Evolutionary conservation across 2,113 vertebrate species (phyloP).

Genomic region (Propithecus coquereli): DNA sequence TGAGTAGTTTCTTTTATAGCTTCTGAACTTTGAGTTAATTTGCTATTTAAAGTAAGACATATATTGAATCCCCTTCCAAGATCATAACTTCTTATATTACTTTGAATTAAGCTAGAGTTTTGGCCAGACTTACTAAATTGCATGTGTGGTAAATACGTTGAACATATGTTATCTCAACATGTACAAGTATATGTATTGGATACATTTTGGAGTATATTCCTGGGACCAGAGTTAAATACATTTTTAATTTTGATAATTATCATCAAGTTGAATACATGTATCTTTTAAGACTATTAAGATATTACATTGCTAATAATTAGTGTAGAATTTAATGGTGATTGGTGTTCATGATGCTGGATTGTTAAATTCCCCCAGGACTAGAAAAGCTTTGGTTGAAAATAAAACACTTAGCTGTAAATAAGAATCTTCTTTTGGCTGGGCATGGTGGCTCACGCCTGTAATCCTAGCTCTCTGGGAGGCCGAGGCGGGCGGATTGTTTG

Average conservation of each 20-base stretch:
- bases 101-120: conserved; percentile 24
- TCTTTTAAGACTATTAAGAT: not conserved
- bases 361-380: not conserved
- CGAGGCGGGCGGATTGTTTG: too few species aligned
- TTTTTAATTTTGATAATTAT: conserved; percentile 14
- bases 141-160: not conserved
- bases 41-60: conserved; percentile 2
- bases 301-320: not conserved
- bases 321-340: not conserved
- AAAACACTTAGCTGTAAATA: not conserved
- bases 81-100: not conserved
- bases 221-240: not conserved
- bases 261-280: not conserved
- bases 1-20: not conserved
- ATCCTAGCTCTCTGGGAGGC: too few species aligned
- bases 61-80: not conserved
- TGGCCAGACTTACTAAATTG: not conserved
- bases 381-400: not conserved
- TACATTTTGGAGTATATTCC: not conserved
- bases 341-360: not conserved
- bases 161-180: not conserved
- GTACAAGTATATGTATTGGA: not conserved
- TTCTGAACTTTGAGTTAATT: not conserved
- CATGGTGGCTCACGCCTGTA: too few species aligned
- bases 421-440: not conserved